Percentiles rank a stretch among this genome's conserved stretches.
Evolutionary conservation across 2,797 vertebrate genomes (phyloP).

Genomic region (Hydrophis major): DNA sequence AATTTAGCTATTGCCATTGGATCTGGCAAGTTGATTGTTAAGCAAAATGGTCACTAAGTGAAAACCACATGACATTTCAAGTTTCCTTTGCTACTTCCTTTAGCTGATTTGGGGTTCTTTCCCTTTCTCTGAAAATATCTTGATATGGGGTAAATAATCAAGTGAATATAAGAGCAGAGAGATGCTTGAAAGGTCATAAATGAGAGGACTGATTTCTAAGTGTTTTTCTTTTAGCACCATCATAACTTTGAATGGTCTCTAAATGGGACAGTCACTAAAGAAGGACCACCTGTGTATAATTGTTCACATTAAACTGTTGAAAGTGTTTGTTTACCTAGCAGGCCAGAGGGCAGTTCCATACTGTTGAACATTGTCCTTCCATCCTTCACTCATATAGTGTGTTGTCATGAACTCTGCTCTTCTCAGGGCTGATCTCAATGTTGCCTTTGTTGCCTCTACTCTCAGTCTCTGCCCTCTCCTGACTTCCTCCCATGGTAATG

Average conservation of each 20-base stretch:
- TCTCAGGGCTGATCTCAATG: no score
- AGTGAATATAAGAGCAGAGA: background rate
- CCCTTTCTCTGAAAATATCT: background rate
- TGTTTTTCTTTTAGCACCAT: no score
- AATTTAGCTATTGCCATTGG: background rate
- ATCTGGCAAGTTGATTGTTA: background rate
- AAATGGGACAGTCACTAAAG: background rate
- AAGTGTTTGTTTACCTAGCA: background rate
- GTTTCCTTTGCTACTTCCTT: background rate
- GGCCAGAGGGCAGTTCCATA: background rate
- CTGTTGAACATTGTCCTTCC: no score
- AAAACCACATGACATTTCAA: background rate
- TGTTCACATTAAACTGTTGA: background rate
- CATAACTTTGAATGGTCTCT: no score
- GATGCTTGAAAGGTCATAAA: background rate
- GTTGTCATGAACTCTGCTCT: no score
- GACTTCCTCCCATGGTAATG: no score
- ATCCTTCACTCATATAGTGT: no score
- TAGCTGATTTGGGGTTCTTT: background rate
- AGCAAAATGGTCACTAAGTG: background rate
- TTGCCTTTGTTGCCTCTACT: no score
- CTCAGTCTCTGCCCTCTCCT: no score
- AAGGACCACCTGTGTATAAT: background rate
- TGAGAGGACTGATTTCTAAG: no score
- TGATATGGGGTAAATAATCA: background rate